Evolutionary conservation across 2,888 invertebrate genomes (phyloP).

Genomic region (Philonicus albiceps): DNA sequence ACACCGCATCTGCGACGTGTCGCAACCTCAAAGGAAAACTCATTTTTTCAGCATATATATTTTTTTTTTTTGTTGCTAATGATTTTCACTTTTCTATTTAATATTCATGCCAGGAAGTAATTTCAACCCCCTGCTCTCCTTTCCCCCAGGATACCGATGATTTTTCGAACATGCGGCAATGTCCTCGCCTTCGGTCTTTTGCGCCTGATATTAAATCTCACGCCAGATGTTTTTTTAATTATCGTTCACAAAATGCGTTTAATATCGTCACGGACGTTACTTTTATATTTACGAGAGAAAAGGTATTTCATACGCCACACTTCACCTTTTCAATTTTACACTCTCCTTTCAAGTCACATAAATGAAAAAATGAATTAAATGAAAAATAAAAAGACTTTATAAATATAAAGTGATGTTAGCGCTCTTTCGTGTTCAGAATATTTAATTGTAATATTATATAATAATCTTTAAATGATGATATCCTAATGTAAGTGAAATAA

Average conservation of each 20-base stretch:
- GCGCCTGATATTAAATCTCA: neutral
- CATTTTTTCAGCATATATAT: neutral
- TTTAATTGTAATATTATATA: neutral
- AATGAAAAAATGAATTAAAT: neutral
- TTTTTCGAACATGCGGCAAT: neutral
- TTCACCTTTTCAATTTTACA: neutral
- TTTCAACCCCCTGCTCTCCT: neutral
- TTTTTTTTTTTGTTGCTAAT: neutral
- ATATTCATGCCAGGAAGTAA: neutral
- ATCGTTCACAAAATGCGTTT: neutral
- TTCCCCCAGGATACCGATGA: neutral
- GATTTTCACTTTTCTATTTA: neutral
- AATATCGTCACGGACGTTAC: neutral
- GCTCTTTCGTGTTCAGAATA: neutral
- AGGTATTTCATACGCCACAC: neutral
- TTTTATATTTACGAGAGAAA: neutral
- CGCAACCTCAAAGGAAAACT: neutral
- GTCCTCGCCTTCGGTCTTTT: neutral
- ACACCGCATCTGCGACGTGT: neutral
- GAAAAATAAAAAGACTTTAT: neutral
- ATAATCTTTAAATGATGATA: no score
- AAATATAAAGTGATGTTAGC: neutral
- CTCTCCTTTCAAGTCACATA: neutral
- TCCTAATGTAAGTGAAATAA: no score
- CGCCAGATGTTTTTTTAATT: neutral